Conservation (phyloP, 2,888 invertebrate species). For the Elegia similella region DNA sequence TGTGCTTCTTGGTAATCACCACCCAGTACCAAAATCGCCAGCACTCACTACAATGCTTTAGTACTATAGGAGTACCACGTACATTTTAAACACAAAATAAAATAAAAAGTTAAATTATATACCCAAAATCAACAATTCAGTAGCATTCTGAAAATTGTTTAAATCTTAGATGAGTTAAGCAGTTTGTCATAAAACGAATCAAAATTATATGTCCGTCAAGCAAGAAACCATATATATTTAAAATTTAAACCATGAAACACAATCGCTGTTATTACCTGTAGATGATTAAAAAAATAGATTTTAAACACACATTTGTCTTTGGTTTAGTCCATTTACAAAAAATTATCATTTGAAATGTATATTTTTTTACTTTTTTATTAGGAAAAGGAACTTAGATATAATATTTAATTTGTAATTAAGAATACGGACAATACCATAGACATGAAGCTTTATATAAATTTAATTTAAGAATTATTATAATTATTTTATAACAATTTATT, state of each 20-base stretch:
- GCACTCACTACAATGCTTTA: too few relatives aligned
- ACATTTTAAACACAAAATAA: too few relatives aligned
- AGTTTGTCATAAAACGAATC: too few relatives aligned
- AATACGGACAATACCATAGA: slow-evolving; percentile 20
- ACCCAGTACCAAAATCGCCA: too few relatives aligned
- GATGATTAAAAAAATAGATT: slow-evolving; percentile 13
- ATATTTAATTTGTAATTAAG: not conserved
- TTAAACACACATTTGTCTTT: slow-evolving; percentile 5
- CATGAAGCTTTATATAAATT: not conserved
- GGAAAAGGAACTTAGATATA: too few relatives aligned
- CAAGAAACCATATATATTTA: not conserved
- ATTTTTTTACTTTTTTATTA: not conserved
- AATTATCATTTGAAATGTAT: not conserved
- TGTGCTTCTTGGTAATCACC: slow-evolving; percentile 1
- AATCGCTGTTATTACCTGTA: slow-evolving; percentile 27
- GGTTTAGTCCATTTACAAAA: not conserved
- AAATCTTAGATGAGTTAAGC: too few relatives aligned
- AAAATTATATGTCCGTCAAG: too few relatives aligned
- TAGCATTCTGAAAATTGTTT: too few relatives aligned
- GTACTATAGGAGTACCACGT: too few relatives aligned
- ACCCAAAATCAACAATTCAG: too few relatives aligned
- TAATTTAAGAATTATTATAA: not conserved
- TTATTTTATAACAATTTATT: not conserved
- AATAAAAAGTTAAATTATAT: too few relatives aligned
- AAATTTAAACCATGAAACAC: slow-evolving; percentile 35